Evolutionary conservation across 2,113 vertebrate genomes (phyloP), one percentile per base, ranked within the genome.

Genomic region (Pampusana beccarii): DNA sequence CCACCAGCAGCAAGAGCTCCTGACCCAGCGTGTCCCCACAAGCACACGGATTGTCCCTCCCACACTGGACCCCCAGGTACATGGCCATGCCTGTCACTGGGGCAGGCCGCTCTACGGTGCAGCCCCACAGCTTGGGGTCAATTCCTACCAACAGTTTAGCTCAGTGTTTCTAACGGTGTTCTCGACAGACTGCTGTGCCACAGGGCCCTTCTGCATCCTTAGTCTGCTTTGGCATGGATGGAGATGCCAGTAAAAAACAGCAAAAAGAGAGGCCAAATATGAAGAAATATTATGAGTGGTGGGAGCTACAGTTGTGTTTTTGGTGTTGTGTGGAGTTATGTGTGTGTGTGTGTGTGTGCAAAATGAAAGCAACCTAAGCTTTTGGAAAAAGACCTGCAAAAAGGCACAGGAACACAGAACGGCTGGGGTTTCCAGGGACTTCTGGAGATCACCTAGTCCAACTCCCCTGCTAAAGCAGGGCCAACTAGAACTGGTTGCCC

Each of bases 21-120:
- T 23, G 20, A 54, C 38, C 10, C 29, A 42, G 14, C 8, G 1
- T 4, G 3, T 28, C 11, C 53, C 23, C 1, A 6, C 25, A 54
- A 8, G 19, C 18, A 21, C 16, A 20, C 6, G 26, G n/a, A 36
- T 7, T 65, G 14, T 0, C 16, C 15, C 10, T 51, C 28, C 28
- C 2, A 0, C 1, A 0, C 26, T 48, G 25, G 50, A 15, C 14
- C 11, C 19, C n/a, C 51, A 33, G 17, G 16, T 16, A 7, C 13
- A 17, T 58, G 33, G 23, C 15, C 28, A 15, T 21, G 25, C 19
- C 44, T 42, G 26, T 40, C 71, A 40, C 7, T 20, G 38, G 17
- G 8, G 13, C 54, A 80, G 29, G 8, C 33, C 56, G 8, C 38
- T 72, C 46, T 21, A 3, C 31, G 29, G 11, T 4, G 48, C 33